Evolutionary conservation across 1,140 invertebrate species (phyloP).

Genomic region (Caligus rogercresseyi): DNA sequence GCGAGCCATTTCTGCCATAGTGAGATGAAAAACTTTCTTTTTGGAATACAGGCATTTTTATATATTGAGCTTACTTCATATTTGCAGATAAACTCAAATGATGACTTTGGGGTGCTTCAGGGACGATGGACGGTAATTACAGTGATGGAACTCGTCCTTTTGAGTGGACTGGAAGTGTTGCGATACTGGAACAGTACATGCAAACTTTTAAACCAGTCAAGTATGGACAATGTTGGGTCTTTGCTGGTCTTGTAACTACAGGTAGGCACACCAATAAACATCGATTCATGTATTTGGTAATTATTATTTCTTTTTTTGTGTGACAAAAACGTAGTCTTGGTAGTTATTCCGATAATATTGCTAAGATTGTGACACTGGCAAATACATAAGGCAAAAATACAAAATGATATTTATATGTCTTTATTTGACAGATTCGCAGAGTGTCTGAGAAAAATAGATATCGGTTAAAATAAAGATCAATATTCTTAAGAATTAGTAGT

Average conservation of each 20-base stretch:
- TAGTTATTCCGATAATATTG: too few species aligned
- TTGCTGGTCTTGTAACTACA: constrained; percentile 47
- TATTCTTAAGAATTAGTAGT: too few species aligned
- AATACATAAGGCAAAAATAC: too few species aligned
- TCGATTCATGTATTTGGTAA: too few species aligned
- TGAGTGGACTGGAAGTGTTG: constrained; percentile 44
- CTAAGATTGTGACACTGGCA: too few species aligned
- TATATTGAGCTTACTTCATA: too few species aligned
- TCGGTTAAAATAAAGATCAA: too few species aligned
- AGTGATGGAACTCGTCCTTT: constrained; percentile 44
- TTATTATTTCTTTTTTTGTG: too few species aligned
- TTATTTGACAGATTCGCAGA: too few species aligned
- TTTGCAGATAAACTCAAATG: constrained; percentile 44
- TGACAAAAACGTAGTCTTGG: too few species aligned
- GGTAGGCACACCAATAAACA: constrained; percentile 35
- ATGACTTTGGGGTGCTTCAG: constrained; percentile 45
- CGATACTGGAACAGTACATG: constrained; percentile 42
- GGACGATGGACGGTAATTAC: constrained; percentile 53
- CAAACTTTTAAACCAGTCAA: constrained; percentile 39
- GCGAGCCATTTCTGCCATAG: constrained; percentile 49
- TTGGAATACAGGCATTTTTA: background rate
- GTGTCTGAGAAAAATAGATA: too few species aligned
- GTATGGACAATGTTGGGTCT: constrained; percentile 62
- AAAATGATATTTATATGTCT: too few species aligned
- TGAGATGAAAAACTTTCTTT: constrained; percentile 31